phyloP scores from a whole-genome alignment of 2,888 invertebrate genomes.

The Lymantria monacha region DNA sequence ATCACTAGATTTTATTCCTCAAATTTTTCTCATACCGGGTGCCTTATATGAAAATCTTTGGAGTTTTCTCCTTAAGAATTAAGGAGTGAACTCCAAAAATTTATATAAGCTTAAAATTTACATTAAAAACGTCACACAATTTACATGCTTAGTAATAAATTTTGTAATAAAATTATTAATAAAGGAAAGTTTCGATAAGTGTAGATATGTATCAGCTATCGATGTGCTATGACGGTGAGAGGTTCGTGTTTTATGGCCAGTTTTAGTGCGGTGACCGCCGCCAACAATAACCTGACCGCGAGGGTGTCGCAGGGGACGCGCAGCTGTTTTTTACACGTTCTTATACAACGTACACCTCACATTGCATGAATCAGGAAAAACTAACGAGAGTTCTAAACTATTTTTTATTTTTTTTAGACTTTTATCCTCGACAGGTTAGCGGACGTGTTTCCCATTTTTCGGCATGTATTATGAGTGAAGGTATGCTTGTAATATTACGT shows the following conservation, averaged over 20 bases:
- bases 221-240: slow-evolving; percentile 23
- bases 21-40: too few relatives aligned
- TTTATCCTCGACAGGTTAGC: too few relatives aligned
- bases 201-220: slow-evolving; percentile 47
- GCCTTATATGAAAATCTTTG: too few relatives aligned
- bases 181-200: slow-evolving; percentile 57
- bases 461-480: too few relatives aligned
- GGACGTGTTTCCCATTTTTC: too few relatives aligned
- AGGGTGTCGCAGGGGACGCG: slow-evolving; percentile 64
- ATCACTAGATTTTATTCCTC: too few relatives aligned
- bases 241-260: slow-evolving; percentile 66
- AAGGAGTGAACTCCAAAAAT: too few relatives aligned
- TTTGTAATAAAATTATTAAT: slow-evolving; percentile 25
- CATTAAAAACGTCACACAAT: too few relatives aligned
- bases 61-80: too few relatives aligned
- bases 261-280: slow-evolving; percentile 53
- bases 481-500: too few relatives aligned
- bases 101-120: too few relatives aligned
- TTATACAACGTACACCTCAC: slow-evolving; percentile 63
- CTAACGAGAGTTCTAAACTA: slow-evolving; percentile 22
- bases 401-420: not conserved
- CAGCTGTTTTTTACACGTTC: slow-evolving; percentile 85
- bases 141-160: not conserved
- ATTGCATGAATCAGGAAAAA: slow-evolving; percentile 41
- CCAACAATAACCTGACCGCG: slow-evolving; percentile 71